Conservation (phyloP, 2,113 vertebrate genomes). For the Actinemys pallida region DNA sequence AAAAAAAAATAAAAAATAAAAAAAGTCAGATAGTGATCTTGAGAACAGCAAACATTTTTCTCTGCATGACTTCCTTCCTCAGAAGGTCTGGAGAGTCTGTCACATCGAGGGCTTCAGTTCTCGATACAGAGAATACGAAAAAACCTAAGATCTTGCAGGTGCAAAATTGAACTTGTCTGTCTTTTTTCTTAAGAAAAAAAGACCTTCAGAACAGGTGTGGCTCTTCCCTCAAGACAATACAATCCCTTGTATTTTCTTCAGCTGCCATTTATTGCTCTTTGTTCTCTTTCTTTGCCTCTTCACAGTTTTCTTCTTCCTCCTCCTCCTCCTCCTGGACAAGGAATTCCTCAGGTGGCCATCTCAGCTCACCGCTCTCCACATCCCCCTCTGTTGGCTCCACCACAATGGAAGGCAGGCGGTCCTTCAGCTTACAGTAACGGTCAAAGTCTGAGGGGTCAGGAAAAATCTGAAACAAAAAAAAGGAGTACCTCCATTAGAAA, state of each 20-base stretch:
- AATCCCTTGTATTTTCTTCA: slow-evolving; percentile 65
- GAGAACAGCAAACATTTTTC: slow-evolving; percentile 69
- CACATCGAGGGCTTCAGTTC: slow-evolving; percentile 77
- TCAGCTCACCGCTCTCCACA: slow-evolving; percentile 96
- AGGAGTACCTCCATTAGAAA: slow-evolving; percentile 16
- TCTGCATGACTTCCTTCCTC: slow-evolving; percentile 80
- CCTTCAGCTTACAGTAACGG: slow-evolving; percentile 96
- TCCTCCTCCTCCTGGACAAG: slow-evolving; percentile 89
- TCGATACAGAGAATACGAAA: slow-evolving; percentile 74
- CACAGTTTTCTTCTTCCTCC: slow-evolving; percentile 81
- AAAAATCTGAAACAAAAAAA: slow-evolving; percentile 88
- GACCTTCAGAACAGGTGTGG: slow-evolving; percentile 70
- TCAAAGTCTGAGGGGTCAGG: slow-evolving; percentile 96
- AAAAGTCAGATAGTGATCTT: slow-evolving; percentile 75
- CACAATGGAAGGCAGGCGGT: slow-evolving; percentile 95
- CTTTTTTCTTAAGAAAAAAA: slow-evolving; percentile 52
- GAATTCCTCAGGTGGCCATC: slow-evolving; percentile 97
- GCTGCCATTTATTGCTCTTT: slow-evolving; percentile 83
- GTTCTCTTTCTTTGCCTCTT: slow-evolving; percentile 78
- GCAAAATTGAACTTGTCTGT: slow-evolving; percentile 82
- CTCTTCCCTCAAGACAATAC: slow-evolving; percentile 72
- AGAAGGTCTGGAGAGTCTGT: slow-evolving; percentile 74
- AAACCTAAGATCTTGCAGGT: slow-evolving; percentile 82
- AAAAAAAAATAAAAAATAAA: slow-evolving; percentile 17
- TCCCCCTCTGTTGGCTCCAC: slow-evolving; percentile 96